Evolutionary conservation across 2,797 vertebrate genomes (phyloP).

Genomic region (Tenualosa thibaudeaui): DNA sequence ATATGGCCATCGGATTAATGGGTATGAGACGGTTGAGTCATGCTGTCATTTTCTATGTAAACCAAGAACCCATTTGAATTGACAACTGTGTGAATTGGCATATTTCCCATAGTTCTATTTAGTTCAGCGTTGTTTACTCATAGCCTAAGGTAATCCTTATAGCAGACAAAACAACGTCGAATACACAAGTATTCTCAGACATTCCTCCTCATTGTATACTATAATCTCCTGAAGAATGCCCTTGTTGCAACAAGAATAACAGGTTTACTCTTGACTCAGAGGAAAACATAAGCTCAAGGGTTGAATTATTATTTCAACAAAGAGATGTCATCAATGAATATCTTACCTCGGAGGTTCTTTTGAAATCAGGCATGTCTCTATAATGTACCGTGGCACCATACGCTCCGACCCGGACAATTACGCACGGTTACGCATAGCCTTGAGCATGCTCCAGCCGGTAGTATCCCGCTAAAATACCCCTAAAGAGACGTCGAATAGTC

Average conservation of each 20-base stretch:
- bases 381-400: neutral
- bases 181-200: neutral
- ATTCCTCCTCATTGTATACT: neutral
- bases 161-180: neutral
- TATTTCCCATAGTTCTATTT: neutral
- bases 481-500: neutral
- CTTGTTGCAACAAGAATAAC: neutral
- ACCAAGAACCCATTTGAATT: neutral
- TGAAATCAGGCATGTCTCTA: neutral
- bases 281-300: neutral
- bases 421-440: slow-evolving; percentile 16
- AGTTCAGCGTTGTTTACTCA: neutral
- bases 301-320: neutral
- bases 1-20: neutral
- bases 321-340: neutral
- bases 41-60: neutral
- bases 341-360: neutral
- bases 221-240: neutral
- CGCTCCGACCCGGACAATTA: slow-evolving; percentile 14
- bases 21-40: neutral
- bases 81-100: neutral
- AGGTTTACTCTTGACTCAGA: neutral
- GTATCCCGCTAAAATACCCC: neutral
- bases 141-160: neutral
- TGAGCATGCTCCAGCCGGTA: neutral